phyloP scores from a whole-genome alignment of 2,797 vertebrate genomes.

The Acipenser transmontanus region DNA sequence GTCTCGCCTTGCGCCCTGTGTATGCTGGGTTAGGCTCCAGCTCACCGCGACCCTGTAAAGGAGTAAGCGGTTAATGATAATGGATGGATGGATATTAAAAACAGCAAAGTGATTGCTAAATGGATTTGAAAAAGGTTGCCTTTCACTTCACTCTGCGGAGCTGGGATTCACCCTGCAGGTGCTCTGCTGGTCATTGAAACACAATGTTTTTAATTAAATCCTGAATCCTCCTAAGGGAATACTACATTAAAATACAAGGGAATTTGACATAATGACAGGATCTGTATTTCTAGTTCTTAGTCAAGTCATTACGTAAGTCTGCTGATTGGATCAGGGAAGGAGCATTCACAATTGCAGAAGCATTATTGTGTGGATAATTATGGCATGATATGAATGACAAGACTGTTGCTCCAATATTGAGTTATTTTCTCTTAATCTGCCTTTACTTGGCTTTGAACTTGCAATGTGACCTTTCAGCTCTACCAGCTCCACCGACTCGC shows the following conservation, averaged over 20 bases:
- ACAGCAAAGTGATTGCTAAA: conserved; percentile 25
- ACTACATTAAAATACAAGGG: conserved; percentile 32
- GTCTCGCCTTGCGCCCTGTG: too few relatives aligned
- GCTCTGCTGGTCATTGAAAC: conserved; percentile 29
- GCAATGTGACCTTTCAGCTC: too few relatives aligned
- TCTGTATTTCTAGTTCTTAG: conserved; percentile 35
- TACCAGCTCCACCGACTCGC: too few relatives aligned
- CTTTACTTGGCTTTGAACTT: too few relatives aligned
- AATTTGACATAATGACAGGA: conserved; percentile 32
- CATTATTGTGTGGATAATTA: conserved; percentile 32
- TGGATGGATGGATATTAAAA: too few relatives aligned
- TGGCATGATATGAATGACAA: conserved; percentile 38
- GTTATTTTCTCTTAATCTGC: too few relatives aligned
- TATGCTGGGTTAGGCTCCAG: too few relatives aligned
- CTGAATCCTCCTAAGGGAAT: conserved; percentile 28
- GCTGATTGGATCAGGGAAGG: conserved; percentile 40
- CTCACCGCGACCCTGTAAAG: too few relatives aligned
- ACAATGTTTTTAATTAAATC: conserved; percentile 40
- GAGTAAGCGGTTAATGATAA: too few relatives aligned
- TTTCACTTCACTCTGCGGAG: conserved; percentile 26
- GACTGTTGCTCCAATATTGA: conserved; percentile 8
- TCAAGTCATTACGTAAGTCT: conserved; percentile 45
- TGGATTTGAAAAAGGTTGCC: conserved; percentile 38
- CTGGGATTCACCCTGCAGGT: conserved; percentile 30
- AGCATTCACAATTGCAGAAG: conserved; percentile 37